phyloP scores from a whole-genome alignment of 2,797 vertebrate species.

The Cuculus canorus region DNA sequence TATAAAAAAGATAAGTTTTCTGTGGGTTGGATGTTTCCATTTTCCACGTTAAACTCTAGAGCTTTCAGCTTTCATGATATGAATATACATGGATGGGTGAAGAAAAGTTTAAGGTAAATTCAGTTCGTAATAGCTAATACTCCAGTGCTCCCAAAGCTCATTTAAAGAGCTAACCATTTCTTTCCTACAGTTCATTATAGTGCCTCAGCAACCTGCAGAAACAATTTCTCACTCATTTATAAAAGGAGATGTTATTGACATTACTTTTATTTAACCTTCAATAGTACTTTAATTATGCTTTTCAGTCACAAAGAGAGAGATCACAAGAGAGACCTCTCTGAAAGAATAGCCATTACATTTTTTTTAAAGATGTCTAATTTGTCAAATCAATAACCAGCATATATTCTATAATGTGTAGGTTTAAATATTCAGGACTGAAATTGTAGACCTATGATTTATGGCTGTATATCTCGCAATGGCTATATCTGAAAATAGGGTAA shows the following conservation, averaged over 20 bases:
- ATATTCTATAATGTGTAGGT: not conserved
- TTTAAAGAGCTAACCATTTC: not conserved
- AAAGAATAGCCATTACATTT: not conserved
- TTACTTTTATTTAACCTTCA: slow-evolving; percentile 38
- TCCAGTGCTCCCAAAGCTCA: not conserved
- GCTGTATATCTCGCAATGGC: not conserved
- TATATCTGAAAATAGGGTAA: slow-evolving; percentile 14
- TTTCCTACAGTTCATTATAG: not conserved
- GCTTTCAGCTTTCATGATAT: not conserved
- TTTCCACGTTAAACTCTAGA: not conserved
- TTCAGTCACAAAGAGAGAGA: not conserved
- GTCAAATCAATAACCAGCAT: not conserved
- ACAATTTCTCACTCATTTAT: not conserved
- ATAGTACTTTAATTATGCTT: not conserved
- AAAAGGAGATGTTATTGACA: not conserved
- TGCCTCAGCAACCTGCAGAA: not conserved
- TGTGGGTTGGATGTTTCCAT: not conserved
- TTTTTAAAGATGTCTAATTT: not conserved
- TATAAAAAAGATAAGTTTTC: not conserved
- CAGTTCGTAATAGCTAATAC: not conserved
- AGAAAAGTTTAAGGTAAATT: not conserved
- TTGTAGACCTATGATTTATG: not conserved
- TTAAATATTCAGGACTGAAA: not conserved
- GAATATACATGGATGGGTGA: not conserved
- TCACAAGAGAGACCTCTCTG: not conserved